phyloP scores from a whole-genome alignment of 1,140 invertebrate genomes.

The Drosophila serrata region DNA sequence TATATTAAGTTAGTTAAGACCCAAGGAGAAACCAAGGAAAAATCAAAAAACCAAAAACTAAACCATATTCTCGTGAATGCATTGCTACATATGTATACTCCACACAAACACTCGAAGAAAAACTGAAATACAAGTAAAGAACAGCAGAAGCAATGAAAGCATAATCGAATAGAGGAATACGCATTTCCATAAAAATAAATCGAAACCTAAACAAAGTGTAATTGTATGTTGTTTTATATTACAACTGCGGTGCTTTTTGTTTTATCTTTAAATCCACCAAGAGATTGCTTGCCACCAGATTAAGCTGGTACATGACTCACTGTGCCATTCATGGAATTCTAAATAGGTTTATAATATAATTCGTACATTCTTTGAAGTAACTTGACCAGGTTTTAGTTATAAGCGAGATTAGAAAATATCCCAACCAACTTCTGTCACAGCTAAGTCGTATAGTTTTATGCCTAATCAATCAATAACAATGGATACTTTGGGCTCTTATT shows the following conservation, averaged over 20 bases:
- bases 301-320: not conserved
- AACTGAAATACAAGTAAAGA: slow-evolving; percentile 31
- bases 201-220: slow-evolving; percentile 17
- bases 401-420: not conserved
- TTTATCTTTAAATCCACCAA: too few relatives aligned
- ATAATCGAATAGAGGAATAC: slow-evolving; percentile 42
- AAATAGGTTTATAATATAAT: not conserved
- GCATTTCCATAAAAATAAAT: slow-evolving; percentile 63
- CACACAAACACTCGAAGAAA: slow-evolving; percentile 5
- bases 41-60: slow-evolving; percentile 37
- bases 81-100: slow-evolving; percentile 37
- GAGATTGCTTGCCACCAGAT: not conserved
- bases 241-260: too few relatives aligned
- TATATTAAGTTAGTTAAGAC: slow-evolving; percentile 43
- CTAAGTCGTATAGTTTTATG: not conserved
- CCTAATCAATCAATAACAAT: slow-evolving; percentile 16
- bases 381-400: too few relatives aligned
- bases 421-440: not conserved
- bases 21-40: slow-evolving; percentile 12
- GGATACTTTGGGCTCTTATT: slow-evolving; percentile 5
- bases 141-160: slow-evolving; percentile 33
- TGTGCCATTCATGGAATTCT: not conserved
- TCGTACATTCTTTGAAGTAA: too few relatives aligned
- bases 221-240: slow-evolving; percentile 16
- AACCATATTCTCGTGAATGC: slow-evolving; percentile 45